Percentiles rank a stretch among this genome's conserved stretches.
Conservation (phyloP, 35 echinoderm and acorn worm genomes). For the Anneissia japonica region DNA sequence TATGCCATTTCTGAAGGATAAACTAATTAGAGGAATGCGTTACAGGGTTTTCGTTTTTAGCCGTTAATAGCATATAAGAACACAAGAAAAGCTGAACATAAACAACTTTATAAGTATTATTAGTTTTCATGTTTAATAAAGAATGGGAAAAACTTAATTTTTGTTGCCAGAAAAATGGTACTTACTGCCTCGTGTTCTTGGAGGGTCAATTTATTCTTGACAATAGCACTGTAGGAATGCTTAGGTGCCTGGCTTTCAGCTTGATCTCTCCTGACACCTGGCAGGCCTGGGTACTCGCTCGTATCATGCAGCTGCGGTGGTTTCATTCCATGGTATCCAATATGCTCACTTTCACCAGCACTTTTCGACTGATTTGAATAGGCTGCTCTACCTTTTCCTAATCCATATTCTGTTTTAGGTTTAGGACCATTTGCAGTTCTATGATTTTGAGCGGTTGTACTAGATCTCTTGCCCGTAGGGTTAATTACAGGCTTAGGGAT, state of each 20-base stretch:
- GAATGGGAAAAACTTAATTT: too few species aligned
- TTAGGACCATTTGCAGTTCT: background rate
- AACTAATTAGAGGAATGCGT: too few species aligned
- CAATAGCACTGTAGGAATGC: conserved; percentile 32
- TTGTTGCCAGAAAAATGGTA: background rate
- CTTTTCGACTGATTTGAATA: background rate
- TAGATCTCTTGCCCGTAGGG: background rate
- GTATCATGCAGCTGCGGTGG: conserved; percentile 51
- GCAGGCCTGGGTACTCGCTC: conserved; percentile 72
- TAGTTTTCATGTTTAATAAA: too few species aligned
- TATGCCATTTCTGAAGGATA: too few species aligned
- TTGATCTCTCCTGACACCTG: background rate
- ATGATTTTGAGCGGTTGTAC: background rate
- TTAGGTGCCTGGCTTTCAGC: background rate
- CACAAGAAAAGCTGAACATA: too few species aligned
- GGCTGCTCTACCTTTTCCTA: background rate
- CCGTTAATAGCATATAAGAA: too few species aligned
- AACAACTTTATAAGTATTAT: too few species aligned
- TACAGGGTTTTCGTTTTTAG: too few species aligned
- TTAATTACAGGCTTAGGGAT: background rate
- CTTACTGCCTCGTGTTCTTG: background rate
- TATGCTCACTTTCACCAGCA: conserved; percentile 6
- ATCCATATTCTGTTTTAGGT: background rate
- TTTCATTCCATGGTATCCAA: background rate
- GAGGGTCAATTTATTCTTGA: background rate